phyloP scores from a whole-genome alignment of 2,888 invertebrate genomes.

The Oscheius sp. region DNA sequence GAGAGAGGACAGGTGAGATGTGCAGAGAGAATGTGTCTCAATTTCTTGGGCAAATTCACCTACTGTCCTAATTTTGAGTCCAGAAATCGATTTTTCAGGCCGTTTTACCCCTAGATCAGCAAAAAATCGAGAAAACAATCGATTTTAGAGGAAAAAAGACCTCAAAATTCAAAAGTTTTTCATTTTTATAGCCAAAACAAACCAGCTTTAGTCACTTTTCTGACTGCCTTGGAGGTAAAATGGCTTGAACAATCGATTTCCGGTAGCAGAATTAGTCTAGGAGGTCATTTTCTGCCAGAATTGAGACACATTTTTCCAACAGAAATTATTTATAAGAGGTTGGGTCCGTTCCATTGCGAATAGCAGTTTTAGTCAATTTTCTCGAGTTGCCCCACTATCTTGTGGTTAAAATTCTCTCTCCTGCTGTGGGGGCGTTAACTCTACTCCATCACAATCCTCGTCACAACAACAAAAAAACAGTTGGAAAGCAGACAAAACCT shows the following conservation, averaged over 20 bases:
- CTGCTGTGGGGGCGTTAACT: not conserved
- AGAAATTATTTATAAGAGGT: no score
- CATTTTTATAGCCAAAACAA: no score
- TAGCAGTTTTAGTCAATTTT: no score
- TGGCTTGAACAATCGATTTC: no score
- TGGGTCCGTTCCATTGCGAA: no score
- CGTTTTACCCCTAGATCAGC: not conserved
- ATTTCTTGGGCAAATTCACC: not conserved
- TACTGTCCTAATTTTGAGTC: not conserved
- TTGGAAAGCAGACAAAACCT: not conserved
- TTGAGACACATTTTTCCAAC: no score
- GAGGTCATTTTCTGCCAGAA: no score
- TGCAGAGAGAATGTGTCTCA: not conserved
- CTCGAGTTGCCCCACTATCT: no score
- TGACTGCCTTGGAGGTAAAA: no score
- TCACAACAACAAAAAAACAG: not conserved
- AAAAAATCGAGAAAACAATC: not conserved
- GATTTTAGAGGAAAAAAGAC: not conserved
- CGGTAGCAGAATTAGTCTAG: no score
- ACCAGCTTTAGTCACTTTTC: no score
- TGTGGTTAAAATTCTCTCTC: not conserved
- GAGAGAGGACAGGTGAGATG: not conserved
- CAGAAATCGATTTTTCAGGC: not conserved
- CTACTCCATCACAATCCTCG: no score
- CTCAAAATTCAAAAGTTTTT: not conserved